phyloP scores from a whole-genome alignment of 2,113 vertebrate genomes.

The Vidua macroura region DNA sequence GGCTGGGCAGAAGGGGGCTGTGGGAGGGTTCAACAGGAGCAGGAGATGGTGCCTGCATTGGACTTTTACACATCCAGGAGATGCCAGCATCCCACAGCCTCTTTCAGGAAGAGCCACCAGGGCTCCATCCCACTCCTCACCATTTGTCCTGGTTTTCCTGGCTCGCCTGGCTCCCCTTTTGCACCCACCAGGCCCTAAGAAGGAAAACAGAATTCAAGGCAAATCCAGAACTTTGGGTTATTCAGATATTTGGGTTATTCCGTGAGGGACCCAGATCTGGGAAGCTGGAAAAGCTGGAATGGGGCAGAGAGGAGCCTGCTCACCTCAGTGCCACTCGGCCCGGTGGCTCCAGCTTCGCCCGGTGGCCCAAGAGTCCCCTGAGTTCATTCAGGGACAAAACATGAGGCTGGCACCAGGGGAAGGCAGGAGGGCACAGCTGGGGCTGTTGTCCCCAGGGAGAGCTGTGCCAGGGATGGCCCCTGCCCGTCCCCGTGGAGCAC shows the following conservation, averaged over 20 bases:
- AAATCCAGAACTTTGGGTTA: not conserved
- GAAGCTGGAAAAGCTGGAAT: not conserved
- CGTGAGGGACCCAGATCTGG: not conserved
- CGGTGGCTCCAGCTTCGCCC: constrained; percentile 73
- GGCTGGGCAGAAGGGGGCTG: not conserved
- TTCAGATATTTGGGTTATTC: not conserved
- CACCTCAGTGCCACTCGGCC: constrained; percentile 76
- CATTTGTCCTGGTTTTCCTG: constrained; percentile 67
- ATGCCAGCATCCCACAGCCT: not conserved
- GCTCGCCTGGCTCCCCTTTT: constrained; percentile 71
- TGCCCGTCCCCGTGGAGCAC: accelerated
- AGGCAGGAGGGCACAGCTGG: not conserved
- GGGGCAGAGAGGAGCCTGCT: not conserved
- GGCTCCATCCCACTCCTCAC: constrained; percentile 49
- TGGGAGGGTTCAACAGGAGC: not conserved
- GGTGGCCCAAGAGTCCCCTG: constrained; percentile 78
- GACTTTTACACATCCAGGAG: accelerated
- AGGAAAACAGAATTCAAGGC: not conserved
- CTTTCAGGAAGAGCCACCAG: not conserved
- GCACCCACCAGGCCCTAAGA: constrained; percentile 75
- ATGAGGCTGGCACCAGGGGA: not conserved
- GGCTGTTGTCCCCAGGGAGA: not conserved
- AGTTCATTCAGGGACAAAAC: not conserved
- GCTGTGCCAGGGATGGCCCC: not conserved
- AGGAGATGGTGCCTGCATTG: not conserved